Conservation (phyloP, 2,888 invertebrate species). For the Perithous albicinctus region DNA sequence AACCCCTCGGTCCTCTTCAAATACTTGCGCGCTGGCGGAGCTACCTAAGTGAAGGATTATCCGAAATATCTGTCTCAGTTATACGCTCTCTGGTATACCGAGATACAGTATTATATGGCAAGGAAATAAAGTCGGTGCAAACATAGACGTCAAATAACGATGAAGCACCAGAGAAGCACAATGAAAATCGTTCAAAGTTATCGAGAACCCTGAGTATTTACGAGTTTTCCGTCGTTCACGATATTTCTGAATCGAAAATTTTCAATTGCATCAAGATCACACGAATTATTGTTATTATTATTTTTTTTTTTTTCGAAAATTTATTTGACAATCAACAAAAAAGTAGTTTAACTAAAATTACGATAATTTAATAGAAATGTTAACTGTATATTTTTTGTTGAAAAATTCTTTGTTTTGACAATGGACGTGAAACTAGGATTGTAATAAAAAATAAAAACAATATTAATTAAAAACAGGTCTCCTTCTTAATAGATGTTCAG, state of each 20-base stretch:
- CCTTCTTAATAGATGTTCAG: too few relatives aligned
- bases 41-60: slow-evolving; percentile 64
- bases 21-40: slow-evolving; percentile 51
- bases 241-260: neutral
- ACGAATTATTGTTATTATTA: too few relatives aligned
- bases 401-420: too few relatives aligned
- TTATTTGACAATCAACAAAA: too few relatives aligned
- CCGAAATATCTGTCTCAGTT: slow-evolving; percentile 57
- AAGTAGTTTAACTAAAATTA: too few relatives aligned
- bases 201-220: slow-evolving; percentile 26
- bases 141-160: slow-evolving; percentile 48
- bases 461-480: too few relatives aligned
- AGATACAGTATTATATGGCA: slow-evolving; percentile 26
- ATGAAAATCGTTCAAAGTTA: slow-evolving; percentile 35
- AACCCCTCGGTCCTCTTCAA: slow-evolving; percentile 56
- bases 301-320: too few relatives aligned
- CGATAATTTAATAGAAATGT: too few relatives aligned
- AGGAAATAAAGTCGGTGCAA: slow-evolving; percentile 58
- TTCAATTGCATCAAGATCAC: neutral
- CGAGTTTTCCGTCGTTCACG: neutral
- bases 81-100: slow-evolving; percentile 33
- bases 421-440: too few relatives aligned
- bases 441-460: too few relatives aligned
- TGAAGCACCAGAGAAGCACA: slow-evolving; percentile 33
- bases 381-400: too few relatives aligned